Conservation (phyloP, 2,888 invertebrate genomes). For the Lobophora halterata region DNA sequence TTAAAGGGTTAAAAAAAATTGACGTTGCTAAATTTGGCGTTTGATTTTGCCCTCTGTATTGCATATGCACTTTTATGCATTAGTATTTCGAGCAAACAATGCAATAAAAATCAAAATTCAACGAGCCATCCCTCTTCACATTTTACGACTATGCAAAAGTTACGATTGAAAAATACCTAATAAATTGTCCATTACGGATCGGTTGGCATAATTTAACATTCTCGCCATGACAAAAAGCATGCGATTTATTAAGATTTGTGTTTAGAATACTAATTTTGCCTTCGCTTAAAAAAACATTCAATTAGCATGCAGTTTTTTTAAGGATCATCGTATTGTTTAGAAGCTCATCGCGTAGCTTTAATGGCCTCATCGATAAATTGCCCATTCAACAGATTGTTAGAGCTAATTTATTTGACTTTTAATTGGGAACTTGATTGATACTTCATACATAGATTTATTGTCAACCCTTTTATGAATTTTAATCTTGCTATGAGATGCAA, state of each 20-base stretch:
- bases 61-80: constrained; percentile 5
- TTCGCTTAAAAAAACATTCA: constrained; percentile 27
- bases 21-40: not conserved
- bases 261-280: constrained; percentile 35
- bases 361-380: constrained; percentile 29
- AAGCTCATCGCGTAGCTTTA: constrained; percentile 34
- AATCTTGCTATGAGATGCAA: constrained; percentile 7
- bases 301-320: constrained; percentile 33
- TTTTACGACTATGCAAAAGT: constrained; percentile 24
- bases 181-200: constrained; percentile 32
- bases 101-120: constrained; percentile 18
- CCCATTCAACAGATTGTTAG: constrained; percentile 28
- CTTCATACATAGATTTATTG: constrained; percentile 3
- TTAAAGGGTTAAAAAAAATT: not conserved
- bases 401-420: constrained; percentile 27
- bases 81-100: constrained; percentile 6
- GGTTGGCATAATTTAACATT: constrained; percentile 41
- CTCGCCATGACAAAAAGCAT: constrained; percentile 34
- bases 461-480: constrained; percentile 2
- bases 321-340: constrained; percentile 31
- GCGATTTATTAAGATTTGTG: constrained; percentile 29
- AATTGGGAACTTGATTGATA: constrained; percentile 13
- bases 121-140: constrained; percentile 9
- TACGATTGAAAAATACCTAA: constrained; percentile 18
- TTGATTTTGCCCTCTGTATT: constrained; percentile 3